Base-by-base conservation (phyloP, 1,140 invertebrate genomes). In the Chironomus striatipennis region DNA sequence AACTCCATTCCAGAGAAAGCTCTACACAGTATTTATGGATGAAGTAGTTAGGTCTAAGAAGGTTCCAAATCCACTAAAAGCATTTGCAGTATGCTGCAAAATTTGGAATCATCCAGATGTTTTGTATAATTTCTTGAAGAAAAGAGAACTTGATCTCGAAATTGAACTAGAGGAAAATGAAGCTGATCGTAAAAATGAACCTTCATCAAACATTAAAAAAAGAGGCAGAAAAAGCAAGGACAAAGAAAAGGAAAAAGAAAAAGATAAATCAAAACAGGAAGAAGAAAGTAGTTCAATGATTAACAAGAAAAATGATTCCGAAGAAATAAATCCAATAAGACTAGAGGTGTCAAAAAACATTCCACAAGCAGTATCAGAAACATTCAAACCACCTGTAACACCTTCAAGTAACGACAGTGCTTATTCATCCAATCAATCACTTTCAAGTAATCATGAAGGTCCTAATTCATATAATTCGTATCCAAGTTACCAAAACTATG, bases 101-200 rank as follows among this genome's bases (percentile, higher is more conserved):
- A 99, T 99, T 77, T 99, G 97, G 97, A 99, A 99, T 82, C 98
- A 99, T 85, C 97, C 98, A 0, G 98, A 99, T 84, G 92, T 99
- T 73, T 82, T 99, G 42, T 96, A 96, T 80, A 91, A 96, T 81
- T 94, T 97, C 80, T 81, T 98, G 70, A 90, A 91, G 79, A 95
- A 96, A 80, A 88, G 91, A 74, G 89, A 89, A 78, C 88, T 94
- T 77, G 96, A 98, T 85, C 88, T 97, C 77, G 96, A 98, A 84
- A 86, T 97, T 78, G 95, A 97, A 81, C 89, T 89, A 77, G 90
- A 90, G 75, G 86, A 89, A 74, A 82, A 85, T 47, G 82, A 85
- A 47, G 82, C 82, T 57, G 47, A 57, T 57, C 75, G 77, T 43
- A 82, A 83, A n/a, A 73, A 42, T 24, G 18, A 43, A 34, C 24